A percentile compares a stretch with the other conserved stretches of the same genome.
Evolutionary conservation across 1,140 invertebrate genomes (phyloP).

Genomic region (Bombyx mori): ASM3026992v2 NC_085125.1:12355001-12355500

Average conservation of each 20-base stretch:
- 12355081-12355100: conserved; percentile 56
- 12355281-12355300: conserved; percentile 21
- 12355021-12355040: conserved; percentile 5
- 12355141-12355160: conserved; percentile 30
- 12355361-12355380: conserved; percentile 11
- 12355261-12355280: conserved; percentile 19
- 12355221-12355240: conserved; percentile 20
- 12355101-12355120: conserved; percentile 43
- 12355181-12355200: conserved; percentile 35
- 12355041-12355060: conserved; percentile 19
- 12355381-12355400: conserved; percentile 20
- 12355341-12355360: conserved; percentile 20
- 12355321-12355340: conserved; percentile 22
- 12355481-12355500: background rate
- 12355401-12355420: conserved; percentile 4
- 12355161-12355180: conserved; percentile 45
- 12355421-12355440: conserved; percentile 21
- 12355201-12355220: conserved; percentile 32
- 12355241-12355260: conserved; percentile 18
- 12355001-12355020: background rate
- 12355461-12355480: conserved; percentile 13
- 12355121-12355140: conserved; percentile 51
- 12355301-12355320: conserved; percentile 11
- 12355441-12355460: conserved; percentile 16
- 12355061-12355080: conserved; percentile 37